These are phyloP conservation scores for Antigone vipio DNA, from an alignment of 2,113 vertebrate species.

Conservation along the genomic window DNA sequence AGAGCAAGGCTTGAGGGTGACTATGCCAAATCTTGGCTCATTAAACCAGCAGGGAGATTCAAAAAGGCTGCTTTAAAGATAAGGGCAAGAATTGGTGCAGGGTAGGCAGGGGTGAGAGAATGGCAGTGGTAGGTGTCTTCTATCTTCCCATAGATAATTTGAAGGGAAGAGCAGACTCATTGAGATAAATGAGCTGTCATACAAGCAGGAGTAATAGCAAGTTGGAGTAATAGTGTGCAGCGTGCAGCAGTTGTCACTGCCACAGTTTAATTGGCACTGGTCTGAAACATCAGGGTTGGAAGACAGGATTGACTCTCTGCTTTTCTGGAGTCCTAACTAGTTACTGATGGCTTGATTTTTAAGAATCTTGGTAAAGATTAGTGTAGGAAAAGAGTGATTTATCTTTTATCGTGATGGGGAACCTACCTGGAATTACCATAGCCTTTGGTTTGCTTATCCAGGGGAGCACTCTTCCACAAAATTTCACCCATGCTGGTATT, in stretches of 20 bases:
- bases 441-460: not conserved
- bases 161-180: not conserved
- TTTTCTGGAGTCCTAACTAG: not conserved
- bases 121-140: not conserved
- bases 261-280: not conserved
- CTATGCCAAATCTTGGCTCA: conserved; percentile 21
- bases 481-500: not conserved
- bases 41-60: not conserved
- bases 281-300: not conserved
- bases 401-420: not conserved
- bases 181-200: conserved; percentile 20
- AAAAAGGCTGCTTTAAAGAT: conserved; percentile 8
- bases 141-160: not conserved
- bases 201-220: not conserved
- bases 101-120: not conserved
- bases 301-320: not conserved
- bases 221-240: not conserved
- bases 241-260: not conserved
- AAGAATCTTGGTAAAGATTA: not conserved
- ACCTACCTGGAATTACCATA: not conserved
- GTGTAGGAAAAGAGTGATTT: not conserved
- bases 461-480: not conserved
- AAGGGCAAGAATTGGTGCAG: not conserved
- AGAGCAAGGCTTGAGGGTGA: conserved; percentile 2
- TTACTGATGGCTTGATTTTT: not conserved